phyloP scores from a whole-genome alignment of 2,113 vertebrate genomes.

The Taxidea taxus region DNA sequence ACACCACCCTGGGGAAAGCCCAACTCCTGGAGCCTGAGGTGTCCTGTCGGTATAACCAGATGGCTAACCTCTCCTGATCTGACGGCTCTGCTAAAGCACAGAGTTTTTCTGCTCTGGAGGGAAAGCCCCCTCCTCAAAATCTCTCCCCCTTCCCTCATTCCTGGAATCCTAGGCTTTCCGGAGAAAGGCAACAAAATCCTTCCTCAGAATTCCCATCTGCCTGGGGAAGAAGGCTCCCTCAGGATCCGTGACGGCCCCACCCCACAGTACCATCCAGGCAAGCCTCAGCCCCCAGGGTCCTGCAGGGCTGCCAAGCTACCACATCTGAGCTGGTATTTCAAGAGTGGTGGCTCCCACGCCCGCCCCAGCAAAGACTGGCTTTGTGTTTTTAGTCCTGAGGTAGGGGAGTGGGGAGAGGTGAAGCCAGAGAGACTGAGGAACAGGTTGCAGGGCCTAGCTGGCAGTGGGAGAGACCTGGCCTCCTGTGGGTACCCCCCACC shows the following conservation, averaged over 20 bases:
- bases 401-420: background rate
- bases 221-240: background rate
- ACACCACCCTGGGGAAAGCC: background rate
- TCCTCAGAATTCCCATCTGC: background rate
- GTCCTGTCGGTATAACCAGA: background rate
- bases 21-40: background rate
- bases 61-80: background rate
- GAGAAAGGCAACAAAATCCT: constrained; percentile 16
- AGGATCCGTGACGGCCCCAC: background rate
- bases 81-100: background rate
- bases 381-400: constrained; percentile 39
- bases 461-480: background rate
- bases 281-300: constrained; percentile 63
- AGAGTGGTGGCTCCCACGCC: constrained; percentile 61
- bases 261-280: constrained; percentile 45
- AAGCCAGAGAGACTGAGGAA: constrained; percentile 30
- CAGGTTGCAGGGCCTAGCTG: background rate
- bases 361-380: constrained; percentile 73
- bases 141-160: background rate
- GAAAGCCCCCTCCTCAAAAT: background rate
- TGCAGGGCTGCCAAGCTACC: constrained; percentile 64
- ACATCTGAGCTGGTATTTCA: constrained; percentile 55
- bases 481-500: fast-evolving
- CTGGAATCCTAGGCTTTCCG: background rate
- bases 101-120: background rate